A percentile compares a stretch with the other conserved stretches of the same genome.
Evolutionary conservation across 2,113 vertebrate species (phyloP).

Genomic region (Dendrocopos noguchii): DNA sequence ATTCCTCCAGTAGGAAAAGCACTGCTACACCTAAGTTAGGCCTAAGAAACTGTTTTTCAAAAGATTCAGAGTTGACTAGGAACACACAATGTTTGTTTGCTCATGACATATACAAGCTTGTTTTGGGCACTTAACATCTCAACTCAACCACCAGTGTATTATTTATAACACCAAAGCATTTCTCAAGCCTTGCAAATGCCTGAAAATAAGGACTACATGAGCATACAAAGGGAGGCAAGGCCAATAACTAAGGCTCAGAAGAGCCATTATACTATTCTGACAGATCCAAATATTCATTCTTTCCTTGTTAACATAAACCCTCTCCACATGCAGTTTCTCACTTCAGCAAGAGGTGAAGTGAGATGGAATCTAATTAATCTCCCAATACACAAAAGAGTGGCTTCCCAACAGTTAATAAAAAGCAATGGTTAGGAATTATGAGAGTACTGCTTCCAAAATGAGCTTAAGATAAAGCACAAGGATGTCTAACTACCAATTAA

Average conservation of each 20-base stretch:
- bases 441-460: conserved; percentile 3
- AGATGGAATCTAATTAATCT: conserved; percentile 53
- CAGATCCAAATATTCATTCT: conserved; percentile 62
- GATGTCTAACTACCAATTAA: background rate
- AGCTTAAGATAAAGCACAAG: conserved; percentile 3
- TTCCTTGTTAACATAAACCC: conserved; percentile 50
- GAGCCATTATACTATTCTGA: conserved; percentile 2
- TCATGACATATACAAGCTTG: background rate
- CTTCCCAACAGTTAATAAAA: conserved; percentile 43
- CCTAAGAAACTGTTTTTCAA: background rate
- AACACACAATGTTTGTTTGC: background rate
- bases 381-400: conserved; percentile 6
- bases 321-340: conserved; percentile 33
- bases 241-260: conserved; percentile 19
- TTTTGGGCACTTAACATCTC: background rate
- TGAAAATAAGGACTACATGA: conserved; percentile 1
- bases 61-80: background rate
- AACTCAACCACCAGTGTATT: background rate
- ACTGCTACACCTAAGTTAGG: background rate
- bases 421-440: background rate
- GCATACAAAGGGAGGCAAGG: background rate
- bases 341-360: conserved; percentile 48
- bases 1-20: background rate
- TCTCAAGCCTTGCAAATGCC: background rate
- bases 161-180: conserved; percentile 18